Conservation (phyloP, 2,888 invertebrate species). For the Drosophila nr. perissopoda region DNA sequence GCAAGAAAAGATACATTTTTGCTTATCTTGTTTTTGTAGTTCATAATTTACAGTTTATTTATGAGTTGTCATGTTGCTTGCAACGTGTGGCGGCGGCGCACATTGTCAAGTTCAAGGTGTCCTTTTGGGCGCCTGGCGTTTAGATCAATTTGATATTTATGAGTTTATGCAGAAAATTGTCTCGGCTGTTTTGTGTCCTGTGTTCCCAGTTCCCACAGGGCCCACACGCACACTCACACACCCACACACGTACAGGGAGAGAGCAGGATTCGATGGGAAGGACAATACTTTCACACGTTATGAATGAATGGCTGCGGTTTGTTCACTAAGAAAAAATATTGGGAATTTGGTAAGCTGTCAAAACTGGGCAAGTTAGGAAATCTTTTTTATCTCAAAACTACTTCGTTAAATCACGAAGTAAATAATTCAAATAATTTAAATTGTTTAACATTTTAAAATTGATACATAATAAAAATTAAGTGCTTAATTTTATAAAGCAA, state of each 20-base stretch:
- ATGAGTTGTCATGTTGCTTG: conserved; percentile 78
- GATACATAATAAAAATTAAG: not conserved
- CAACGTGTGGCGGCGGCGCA: conserved; percentile 58
- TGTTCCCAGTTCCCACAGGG: conserved; percentile 9
- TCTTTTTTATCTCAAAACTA: not conserved
- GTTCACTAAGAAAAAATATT: not conserved
- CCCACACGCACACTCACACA: conserved; percentile 48
- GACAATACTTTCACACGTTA: conserved; percentile 55
- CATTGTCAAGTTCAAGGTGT: conserved; percentile 75
- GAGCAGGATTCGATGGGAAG: conserved; percentile 2
- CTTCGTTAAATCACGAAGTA: not conserved
- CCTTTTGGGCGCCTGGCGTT: conserved; percentile 47
- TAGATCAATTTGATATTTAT: conserved; percentile 81
- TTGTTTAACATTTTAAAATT: not conserved
- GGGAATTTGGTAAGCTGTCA: not conserved
- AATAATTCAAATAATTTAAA: not conserved
- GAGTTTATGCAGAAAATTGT: conserved; percentile 82
- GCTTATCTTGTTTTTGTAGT: conserved; percentile 56
- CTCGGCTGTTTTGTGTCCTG: conserved; percentile 31
- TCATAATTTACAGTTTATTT: conserved; percentile 83
- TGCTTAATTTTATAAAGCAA: not conserved
- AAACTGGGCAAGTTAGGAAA: not conserved
- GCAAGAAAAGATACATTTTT: conserved; percentile 53
- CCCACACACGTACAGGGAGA: not conserved
- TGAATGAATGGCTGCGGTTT: conserved; percentile 55